Conservation (phyloP, 2,797 vertebrate genomes). For the Calcarius lapponicus region DNA sequence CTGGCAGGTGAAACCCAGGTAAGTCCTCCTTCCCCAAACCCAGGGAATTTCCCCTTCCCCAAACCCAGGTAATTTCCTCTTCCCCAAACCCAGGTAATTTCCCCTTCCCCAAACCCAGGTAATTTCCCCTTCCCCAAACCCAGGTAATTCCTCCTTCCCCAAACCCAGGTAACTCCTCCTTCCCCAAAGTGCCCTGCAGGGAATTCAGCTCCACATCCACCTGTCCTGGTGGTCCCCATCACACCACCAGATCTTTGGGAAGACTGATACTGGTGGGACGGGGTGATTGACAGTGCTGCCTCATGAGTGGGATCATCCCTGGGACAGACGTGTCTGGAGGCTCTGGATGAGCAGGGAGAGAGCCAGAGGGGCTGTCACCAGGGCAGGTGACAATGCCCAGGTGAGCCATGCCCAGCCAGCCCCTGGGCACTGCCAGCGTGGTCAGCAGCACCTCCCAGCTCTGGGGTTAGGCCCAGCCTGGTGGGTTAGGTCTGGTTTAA, state of each 20-base stretch:
- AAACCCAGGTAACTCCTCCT: not conserved
- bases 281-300: too few species aligned
- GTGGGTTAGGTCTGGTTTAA: not conserved
- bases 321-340: accelerated
- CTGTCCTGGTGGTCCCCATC: accelerated
- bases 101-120: not conserved
- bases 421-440: not conserved
- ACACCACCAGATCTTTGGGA: accelerated
- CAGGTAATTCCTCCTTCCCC: not conserved
- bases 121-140: not conserved
- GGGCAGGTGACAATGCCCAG: not conserved
- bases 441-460: not conserved
- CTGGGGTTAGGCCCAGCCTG: not conserved
- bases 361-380: not conserved
- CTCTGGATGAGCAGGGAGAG: not conserved
- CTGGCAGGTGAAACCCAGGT: not conserved
- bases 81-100: not conserved
- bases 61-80: not conserved
- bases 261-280: accelerated
- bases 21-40: not conserved
- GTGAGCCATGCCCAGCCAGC: not conserved
- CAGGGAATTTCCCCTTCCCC: too few species aligned
- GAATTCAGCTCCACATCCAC: accelerated
- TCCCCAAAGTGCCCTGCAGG: not conserved
- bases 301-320: accelerated